phyloP scores from a whole-genome alignment of 2,113 vertebrate genomes.

The Dicerorhinus sumatrensis region DNA sequence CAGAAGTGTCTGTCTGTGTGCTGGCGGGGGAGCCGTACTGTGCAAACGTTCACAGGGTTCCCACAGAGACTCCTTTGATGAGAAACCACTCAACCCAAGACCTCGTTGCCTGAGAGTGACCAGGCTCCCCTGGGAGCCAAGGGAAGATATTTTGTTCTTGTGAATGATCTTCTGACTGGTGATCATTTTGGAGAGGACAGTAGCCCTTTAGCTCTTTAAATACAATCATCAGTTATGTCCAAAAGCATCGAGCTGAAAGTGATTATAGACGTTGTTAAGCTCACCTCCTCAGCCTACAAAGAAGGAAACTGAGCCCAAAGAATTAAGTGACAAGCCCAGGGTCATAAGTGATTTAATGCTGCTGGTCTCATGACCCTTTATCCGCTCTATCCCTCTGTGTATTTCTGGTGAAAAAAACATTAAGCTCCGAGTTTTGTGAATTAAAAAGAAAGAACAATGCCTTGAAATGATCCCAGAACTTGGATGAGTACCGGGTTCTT shows the following conservation, averaged over 20 bases:
- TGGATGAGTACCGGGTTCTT: neutral
- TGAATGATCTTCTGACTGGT: neutral
- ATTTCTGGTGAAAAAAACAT: neutral
- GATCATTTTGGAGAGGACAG: neutral
- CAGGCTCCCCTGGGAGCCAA: neutral
- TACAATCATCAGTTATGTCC: neutral
- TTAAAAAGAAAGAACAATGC: neutral
- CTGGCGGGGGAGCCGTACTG: neutral
- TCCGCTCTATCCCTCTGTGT: too few relatives aligned
- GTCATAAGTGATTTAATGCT: neutral
- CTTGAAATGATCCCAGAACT: neutral
- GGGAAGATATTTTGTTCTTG: neutral
- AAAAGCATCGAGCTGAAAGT: neutral
- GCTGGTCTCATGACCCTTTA: neutral
- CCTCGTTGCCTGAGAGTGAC: neutral
- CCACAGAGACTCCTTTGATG: slow-evolving; percentile 71
- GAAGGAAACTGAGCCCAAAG: neutral
- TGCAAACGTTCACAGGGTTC: neutral
- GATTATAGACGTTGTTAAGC: neutral
- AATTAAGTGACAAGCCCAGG: neutral
- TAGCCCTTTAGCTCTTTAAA: neutral
- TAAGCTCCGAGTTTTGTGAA: neutral
- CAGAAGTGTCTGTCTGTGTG: slow-evolving; percentile 55
- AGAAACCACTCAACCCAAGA: slow-evolving; percentile 30
- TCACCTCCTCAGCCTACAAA: neutral